Conservation (phyloP, 1,140 invertebrate genomes). For the Conus ventricosus region DNA sequence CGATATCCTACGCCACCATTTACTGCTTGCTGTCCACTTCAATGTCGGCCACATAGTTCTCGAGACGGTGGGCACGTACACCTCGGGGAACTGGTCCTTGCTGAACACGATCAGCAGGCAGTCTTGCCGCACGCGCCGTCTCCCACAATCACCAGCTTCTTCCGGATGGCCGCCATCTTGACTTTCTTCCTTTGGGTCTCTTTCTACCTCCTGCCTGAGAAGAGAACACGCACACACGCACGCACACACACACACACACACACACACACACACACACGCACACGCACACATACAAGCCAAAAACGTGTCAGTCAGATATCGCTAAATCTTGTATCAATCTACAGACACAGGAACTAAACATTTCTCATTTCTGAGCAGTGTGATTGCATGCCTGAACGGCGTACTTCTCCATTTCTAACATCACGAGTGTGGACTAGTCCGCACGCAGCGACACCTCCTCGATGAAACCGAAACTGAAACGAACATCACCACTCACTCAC, state of each 20-base stretch:
- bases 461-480: too few relatives aligned
- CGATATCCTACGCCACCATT: not conserved
- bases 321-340: not conserved
- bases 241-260: not conserved
- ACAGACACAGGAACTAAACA: not conserved
- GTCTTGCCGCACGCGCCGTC: conserved; percentile 99
- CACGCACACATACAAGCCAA: too few relatives aligned
- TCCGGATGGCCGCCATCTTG: conserved; percentile 95
- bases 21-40: conserved; percentile 97
- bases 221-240: not conserved
- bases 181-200: too few relatives aligned
- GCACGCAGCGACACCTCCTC: too few relatives aligned
- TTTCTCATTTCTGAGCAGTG: too few relatives aligned
- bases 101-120: conserved; percentile 98
- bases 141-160: conserved; percentile 99
- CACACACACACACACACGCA: too few relatives aligned
- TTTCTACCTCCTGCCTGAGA: too few relatives aligned
- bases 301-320: not conserved
- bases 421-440: too few relatives aligned
- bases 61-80: conserved; percentile 98
- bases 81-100: conserved; percentile 99
- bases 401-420: too few relatives aligned
- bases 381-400: too few relatives aligned
- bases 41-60: conserved; percentile 99
- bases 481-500: too few relatives aligned